These are phyloP conservation scores for Malurus leucopterus DNA, from an alignment of 2,797 vertebrate species.

Conservation along the genomic window DNA sequence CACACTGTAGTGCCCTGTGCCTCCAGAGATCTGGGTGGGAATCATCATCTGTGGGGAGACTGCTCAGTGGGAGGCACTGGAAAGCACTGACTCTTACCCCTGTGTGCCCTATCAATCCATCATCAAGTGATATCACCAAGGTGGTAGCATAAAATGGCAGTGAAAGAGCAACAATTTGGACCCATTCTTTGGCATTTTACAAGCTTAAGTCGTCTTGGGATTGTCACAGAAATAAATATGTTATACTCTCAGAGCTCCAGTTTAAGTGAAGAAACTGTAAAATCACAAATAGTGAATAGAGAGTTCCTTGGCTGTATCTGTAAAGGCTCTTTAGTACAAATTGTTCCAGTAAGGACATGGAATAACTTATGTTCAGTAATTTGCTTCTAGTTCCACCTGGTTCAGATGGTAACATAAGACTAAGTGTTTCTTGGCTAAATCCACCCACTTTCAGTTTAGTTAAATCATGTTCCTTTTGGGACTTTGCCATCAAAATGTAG, in stretches of 20 bases:
- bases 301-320: constrained; percentile 6
- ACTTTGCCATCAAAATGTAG: constrained; percentile 43
- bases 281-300: background rate
- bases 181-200: background rate
- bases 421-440: constrained; percentile 55
- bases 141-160: background rate
- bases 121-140: background rate
- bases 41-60: fast-evolving
- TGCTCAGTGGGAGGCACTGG: background rate
- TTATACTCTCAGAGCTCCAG: background rate
- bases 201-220: background rate
- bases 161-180: background rate
- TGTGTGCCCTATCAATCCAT: background rate
- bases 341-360: constrained; percentile 39
- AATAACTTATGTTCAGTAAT: constrained; percentile 49
- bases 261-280: constrained; percentile 13
- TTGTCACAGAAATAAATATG: background rate
- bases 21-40: background rate
- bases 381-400: constrained; percentile 54
- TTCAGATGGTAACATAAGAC: constrained; percentile 52
- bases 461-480: constrained; percentile 53
- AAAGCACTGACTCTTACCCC: background rate
- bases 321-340: constrained; percentile 30
- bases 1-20: fast-evolving
- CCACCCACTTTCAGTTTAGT: constrained; percentile 45